Evolutionary conservation across 2,113 vertebrate genomes (phyloP), one percentile per base, ranked within the genome.

Genomic region (Geothlypis trichas): DNA sequence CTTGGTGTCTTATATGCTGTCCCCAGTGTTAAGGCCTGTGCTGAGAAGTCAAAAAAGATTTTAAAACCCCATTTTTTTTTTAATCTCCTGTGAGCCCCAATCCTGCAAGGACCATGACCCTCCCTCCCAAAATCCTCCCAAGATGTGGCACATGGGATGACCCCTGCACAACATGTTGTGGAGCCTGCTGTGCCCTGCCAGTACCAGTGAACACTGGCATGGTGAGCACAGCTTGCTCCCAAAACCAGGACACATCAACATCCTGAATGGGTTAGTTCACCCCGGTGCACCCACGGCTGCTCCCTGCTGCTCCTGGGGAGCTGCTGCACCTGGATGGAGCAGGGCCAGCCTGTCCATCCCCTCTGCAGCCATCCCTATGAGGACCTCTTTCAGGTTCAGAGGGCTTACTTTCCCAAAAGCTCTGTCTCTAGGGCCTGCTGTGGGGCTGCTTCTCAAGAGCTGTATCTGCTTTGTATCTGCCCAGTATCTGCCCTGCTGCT

Each of bases 141-240:
- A 30, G 35, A 10, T 39, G 10, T 39, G 30, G n/a, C 52, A 42
- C 13, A 8, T 0, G 26, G 26, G 57, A 21, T 62, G 21, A 15
- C 15, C 30, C 14, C 39, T 11, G 3, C n/a, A 44, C 46, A 39
- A 8, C 3, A 9, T 1, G 0, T 18, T n/a, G 27, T 10, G 5
- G 41, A 58, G 23, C 24, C 31, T 0, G 1, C 79, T 11, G 2
- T 37, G 14, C 27, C 37, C 49, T 0, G 0, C 39, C 13, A 13
- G 52, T n/a, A 26, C 2, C 20, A 5, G 22, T 0, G 13, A 87
- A 11, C 27, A 21, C n/a, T 0, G 0, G 10, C 0, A 0, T 2
- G 17, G 52, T 0, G 0, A 69, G 59, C 11, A 2, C n/a, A 63
- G 74, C 47, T 57, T 0, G 1, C 58, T 73, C 49, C 37, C 41